Evolutionary conservation across 64 coral and sea anemone genomes (phyloP).

Genomic region (Montipora cactus): DNA sequence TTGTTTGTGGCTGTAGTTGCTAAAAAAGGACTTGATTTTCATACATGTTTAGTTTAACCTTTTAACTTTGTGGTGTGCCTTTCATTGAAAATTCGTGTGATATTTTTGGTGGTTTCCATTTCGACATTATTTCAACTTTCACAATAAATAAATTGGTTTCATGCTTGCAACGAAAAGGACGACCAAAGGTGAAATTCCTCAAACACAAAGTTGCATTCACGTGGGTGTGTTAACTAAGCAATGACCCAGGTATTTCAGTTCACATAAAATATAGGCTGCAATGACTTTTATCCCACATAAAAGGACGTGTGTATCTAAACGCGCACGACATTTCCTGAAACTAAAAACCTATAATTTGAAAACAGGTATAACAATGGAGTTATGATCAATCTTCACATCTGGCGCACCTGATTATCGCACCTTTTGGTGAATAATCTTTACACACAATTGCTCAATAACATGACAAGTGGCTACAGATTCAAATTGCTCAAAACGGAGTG

Average conservation of each 20-base stretch:
- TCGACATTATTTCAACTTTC: neutral
- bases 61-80: neutral
- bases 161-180: neutral
- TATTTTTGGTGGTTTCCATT: neutral
- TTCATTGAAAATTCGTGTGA: neutral
- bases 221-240: neutral
- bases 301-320: neutral
- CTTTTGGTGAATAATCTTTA: neutral
- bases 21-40: neutral
- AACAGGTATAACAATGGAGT: neutral
- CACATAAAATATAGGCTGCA: neutral
- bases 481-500: too few relatives aligned
- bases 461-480: too few relatives aligned
- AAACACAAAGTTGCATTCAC: neutral
- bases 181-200: neutral
- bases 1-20: neutral
- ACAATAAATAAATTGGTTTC: neutral
- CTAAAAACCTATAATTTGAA: neutral
- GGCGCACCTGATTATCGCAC: constrained; percentile 1
- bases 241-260: neutral
- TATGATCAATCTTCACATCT: neutral
- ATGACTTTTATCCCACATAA: neutral
- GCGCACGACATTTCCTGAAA: neutral
- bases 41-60: neutral
- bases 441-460: neutral